Base-by-base conservation (phyloP, 2,888 invertebrate genomes). In the Tricholauxania praeusta region DNA sequence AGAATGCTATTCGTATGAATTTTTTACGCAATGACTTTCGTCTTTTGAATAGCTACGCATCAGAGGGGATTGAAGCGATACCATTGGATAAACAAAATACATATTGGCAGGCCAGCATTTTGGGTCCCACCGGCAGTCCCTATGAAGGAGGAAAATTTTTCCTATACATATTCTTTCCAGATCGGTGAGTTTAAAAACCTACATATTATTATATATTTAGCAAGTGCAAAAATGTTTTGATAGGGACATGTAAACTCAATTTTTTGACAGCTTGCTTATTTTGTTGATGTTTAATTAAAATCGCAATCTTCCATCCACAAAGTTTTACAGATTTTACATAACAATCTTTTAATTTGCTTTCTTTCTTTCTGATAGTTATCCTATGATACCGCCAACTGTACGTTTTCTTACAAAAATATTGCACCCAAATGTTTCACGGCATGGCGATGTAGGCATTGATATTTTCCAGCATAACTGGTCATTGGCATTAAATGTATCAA, bases 381-480 rank as follows among this genome's bases (percentile, higher is more conserved):
- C 98, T 1, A 93, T 98, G 93, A 91, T 91, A 79, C 97, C 98
- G 17, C 97, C 98, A 0, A 92, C 94, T 72, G 96, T 97, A 1
- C 90, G 96, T 22, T 98, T 98, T 89, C 90, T 97, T 75, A 97
- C 97, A 0, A 95, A 94, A 87, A 95, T 98, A 79, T 91, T 96
- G 81, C 98, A 98, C 88, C 97, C 97, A 8, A 98, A 98, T 88
- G 94, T 98, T 71, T 96, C 96, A 4, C 91, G 97, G 0, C 97
- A 98, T 87, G 97, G 97, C 3, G 97, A 97, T 88, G 96, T 98
- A 65, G 97, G 98, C 73, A 94, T 98, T 77, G 97, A 98, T 89
- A 96, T 96, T 12, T 96, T 98, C 80, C 95, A 96, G 82, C 95
- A 96, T 88, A 98, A 98, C 88, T 98, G 97, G 97, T 96, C 96